Percentiles rank a stretch among this genome's conserved stretches.
Conservation (phyloP, 2,797 vertebrate genomes). For the Myotis vivesi region DNA sequence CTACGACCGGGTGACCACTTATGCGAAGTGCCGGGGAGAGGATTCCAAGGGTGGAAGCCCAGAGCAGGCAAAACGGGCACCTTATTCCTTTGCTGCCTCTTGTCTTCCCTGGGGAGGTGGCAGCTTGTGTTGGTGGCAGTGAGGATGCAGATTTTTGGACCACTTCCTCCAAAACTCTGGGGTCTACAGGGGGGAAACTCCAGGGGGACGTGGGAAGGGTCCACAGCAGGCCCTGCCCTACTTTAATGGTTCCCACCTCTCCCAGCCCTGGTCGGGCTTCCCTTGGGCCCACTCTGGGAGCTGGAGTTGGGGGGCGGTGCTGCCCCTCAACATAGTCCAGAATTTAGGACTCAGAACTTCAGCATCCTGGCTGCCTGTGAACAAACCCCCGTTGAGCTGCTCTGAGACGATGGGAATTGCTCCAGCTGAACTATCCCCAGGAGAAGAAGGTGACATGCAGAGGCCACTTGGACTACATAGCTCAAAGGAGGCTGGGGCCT, state of each 20-base stretch:
- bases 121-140: not conserved
- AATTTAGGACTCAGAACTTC: not conserved
- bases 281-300: not conserved
- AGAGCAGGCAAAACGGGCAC: not conserved
- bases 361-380: not conserved
- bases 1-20: not conserved
- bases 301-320: not conserved
- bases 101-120: not conserved
- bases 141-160: not conserved
- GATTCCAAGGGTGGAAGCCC: not conserved
- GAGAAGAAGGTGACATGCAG: not conserved
- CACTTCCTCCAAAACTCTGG: not conserved
- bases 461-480: not conserved
- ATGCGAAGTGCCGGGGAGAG: not conserved
- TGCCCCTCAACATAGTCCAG: not conserved
- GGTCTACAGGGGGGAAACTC: not conserved
- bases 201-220: not conserved
- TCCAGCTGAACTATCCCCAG: not conserved
- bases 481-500: not conserved
- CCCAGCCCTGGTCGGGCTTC: not conserved
- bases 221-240: not conserved
- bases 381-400: not conserved
- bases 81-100: not conserved
- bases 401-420: not conserved
- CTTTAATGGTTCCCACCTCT: not conserved